Evolutionary conservation across 2,888 invertebrate genomes (phyloP), one percentile per base, ranked within the genome.

Genomic region (Athripsodes cinereus): DNA sequence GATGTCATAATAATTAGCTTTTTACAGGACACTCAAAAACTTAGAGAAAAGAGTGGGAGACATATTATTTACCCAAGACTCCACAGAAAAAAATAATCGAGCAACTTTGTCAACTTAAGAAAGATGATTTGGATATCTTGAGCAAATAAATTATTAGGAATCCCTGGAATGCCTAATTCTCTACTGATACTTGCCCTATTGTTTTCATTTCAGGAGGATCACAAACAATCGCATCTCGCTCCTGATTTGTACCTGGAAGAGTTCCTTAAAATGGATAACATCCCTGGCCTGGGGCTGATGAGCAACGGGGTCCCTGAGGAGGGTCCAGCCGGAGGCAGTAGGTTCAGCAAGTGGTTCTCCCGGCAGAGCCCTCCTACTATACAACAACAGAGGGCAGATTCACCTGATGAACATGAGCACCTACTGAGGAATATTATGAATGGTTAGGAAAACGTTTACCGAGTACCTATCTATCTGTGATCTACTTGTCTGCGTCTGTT

Each of bases 291-390:
- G 13, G 16, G 16, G 2, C 40, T 40, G 16, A 40, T 40, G 40
- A 16, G n/a, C 3, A 87, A 89, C 70, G 88, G 87, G 34, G 78
- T 81, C 50, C 76, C 81, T 51, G 76, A 81, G 20, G 78, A 74
- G 16, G 53, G 35, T 18, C 71, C 73, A 21, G 70, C 76, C 50
- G 80, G 85, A 50, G 83, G 86, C 63, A 90, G 90, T 20, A 79
- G 89, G 20, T 90, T 90, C 72, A 88, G 86, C 69, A 85, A 85
- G 63, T 90, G 91, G 88, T 95, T 94, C 77, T 85, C 82, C 47
- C 80, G 83, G 52, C 86, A 86, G 65, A 84, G 84, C 65, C 85
- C 86, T 1, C 52, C 60, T 1, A 55, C 48, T 21, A 52, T 3
- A n/a, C 26, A 20, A 44, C 31, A 51, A 5, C 18, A 13, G 22